phyloP scores from a whole-genome alignment of 2,888 invertebrate genomes.

The Criorhina ranunculi region DNA sequence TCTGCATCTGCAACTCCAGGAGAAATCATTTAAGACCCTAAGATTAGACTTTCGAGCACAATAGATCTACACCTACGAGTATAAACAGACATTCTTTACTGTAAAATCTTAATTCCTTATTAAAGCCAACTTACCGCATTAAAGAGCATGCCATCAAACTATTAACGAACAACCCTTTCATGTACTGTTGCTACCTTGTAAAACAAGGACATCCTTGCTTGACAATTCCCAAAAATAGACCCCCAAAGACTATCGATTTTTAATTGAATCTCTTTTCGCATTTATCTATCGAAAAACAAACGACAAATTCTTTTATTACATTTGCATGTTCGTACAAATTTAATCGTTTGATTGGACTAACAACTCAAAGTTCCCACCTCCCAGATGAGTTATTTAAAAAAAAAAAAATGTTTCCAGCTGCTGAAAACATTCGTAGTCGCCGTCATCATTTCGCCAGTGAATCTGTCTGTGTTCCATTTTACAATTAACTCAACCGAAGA shows the following conservation, averaged over 20 bases:
- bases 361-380: conserved; percentile 17
- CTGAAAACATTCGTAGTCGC: conserved; percentile 11
- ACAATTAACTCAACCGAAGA: conserved; percentile 24
- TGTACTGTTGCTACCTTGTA: conserved; percentile 1
- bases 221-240: conserved; percentile 25
- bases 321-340: conserved; percentile 52
- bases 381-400: conserved; percentile 35
- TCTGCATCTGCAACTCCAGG: too few relatives aligned
- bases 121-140: neutral
- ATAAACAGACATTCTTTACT: neutral
- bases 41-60: too few relatives aligned
- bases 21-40: too few relatives aligned
- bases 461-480: conserved; percentile 41
- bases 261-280: conserved; percentile 44
- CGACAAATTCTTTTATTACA: conserved; percentile 28
- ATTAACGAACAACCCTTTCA: conserved; percentile 19
- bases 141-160: conserved; percentile 29
- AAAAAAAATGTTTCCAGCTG: conserved; percentile 31
- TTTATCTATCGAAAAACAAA: conserved; percentile 41
- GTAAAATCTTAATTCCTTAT: neutral
- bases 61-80: too few relatives aligned
- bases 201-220: neutral
- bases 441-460: conserved; percentile 24
- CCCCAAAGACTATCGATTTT: conserved; percentile 51
- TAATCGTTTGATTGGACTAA: conserved; percentile 53